These are phyloP conservation scores for Chaetodon trifascialis DNA, from an alignment of 2,113 vertebrate species.

Conservation along the genomic window DNA sequence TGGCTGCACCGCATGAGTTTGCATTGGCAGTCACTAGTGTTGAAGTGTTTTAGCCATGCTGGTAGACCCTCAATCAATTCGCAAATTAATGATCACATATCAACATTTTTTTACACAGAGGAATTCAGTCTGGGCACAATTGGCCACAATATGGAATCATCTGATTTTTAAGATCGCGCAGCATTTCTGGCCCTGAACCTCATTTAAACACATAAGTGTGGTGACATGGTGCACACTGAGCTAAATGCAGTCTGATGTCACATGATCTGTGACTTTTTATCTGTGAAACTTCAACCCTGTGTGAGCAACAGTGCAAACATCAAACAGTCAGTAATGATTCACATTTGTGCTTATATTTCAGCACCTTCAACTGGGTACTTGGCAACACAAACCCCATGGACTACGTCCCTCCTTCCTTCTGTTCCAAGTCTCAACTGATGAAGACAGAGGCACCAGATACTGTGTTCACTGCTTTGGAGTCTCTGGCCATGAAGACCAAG, in stretches of 20 bases:
- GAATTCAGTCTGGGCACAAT: too few species aligned
- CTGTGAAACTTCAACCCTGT: background rate
- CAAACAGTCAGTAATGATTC: background rate
- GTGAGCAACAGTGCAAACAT: too few species aligned
- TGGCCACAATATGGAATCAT: too few species aligned
- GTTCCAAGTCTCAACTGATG: conserved; percentile 36
- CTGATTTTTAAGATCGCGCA: too few species aligned
- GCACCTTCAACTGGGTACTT: conserved; percentile 69
- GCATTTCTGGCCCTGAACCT: too few species aligned
- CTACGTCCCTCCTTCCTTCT: conserved; percentile 53
- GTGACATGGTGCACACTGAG: background rate
- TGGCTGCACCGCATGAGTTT: background rate
- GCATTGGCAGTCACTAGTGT: too few species aligned
- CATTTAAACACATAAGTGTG: background rate
- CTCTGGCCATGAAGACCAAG: conserved; percentile 41
- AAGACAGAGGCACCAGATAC: conserved; percentile 20
- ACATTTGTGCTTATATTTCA: conserved; percentile 29
- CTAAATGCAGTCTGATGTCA: background rate
- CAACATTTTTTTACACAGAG: too few species aligned
- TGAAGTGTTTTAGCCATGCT: too few species aligned
- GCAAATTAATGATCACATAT: too few species aligned
- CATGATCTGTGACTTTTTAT: too few species aligned
- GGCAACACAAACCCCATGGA: conserved; percentile 53
- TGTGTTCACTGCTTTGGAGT: conserved; percentile 54
- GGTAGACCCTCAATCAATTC: background rate